Evolutionary conservation across 2,888 invertebrate species (phyloP).

Genomic region (Apamea sordens): DNA sequence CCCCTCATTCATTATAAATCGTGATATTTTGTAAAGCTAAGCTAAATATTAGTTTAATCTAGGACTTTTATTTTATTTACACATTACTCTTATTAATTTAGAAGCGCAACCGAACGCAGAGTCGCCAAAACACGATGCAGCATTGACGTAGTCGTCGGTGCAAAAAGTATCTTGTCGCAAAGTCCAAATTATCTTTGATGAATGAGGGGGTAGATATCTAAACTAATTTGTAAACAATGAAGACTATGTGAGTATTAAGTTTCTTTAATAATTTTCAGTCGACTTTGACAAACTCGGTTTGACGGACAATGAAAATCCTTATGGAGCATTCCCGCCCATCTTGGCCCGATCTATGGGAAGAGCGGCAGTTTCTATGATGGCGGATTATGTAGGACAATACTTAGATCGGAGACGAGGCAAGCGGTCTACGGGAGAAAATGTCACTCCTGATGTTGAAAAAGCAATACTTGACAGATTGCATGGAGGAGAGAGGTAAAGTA

Average conservation of each 20-base stretch:
- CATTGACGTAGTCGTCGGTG: neutral
- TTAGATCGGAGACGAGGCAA: constrained; percentile 91
- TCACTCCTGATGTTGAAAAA: constrained; percentile 81
- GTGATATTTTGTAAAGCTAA: neutral
- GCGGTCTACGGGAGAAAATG: constrained; percentile 76
- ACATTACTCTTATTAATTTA: neutral
- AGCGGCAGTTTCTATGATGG: constrained; percentile 92
- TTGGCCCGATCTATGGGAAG: constrained; percentile 94
- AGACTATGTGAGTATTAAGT: neutral
- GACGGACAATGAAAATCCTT: constrained; percentile 97
- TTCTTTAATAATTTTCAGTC: constrained; percentile 88
- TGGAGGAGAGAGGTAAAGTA: constrained; percentile 93
- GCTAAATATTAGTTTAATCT: neutral
- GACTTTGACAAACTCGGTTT: constrained; percentile 96
- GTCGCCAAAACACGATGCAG: neutral
- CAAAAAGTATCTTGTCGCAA: neutral
- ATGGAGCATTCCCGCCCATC: constrained; percentile 94
- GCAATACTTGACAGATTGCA: constrained; percentile 90
- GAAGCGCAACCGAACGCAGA: neutral
- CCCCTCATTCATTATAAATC: constrained; percentile 18
- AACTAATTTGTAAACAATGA: constrained; percentile 1
- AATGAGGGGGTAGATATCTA: constrained; percentile 14
- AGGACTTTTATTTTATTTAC: neutral
- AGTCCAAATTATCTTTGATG: constrained; percentile 1
- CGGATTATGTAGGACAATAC: constrained; percentile 94